Conservation (phyloP, 2,888 invertebrate species). For the Drosophila atroscutellata region DNA sequence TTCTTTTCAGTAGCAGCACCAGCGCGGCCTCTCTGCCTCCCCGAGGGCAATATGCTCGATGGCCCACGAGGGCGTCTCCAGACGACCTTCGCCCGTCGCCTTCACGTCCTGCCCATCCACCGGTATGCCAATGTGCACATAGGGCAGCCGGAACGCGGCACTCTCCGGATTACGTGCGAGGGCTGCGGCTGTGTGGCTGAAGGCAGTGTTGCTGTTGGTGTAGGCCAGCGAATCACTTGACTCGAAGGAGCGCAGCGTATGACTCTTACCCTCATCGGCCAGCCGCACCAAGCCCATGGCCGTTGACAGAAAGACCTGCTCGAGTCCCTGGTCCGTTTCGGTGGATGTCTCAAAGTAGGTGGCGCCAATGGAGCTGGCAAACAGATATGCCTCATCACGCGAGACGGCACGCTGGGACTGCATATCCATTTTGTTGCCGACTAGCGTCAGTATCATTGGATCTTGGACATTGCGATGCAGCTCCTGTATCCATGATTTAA, state of each 20-base stretch:
- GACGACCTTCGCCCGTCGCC: slow-evolving; percentile 88
- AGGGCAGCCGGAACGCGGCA: slow-evolving; percentile 81
- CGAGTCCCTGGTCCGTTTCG: slow-evolving; percentile 90
- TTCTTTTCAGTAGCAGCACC: slow-evolving; percentile 87
- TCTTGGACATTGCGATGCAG: slow-evolving; percentile 91
- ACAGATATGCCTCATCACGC: slow-evolving; percentile 89
- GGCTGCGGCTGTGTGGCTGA: slow-evolving; percentile 72
- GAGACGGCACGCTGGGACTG: slow-evolving; percentile 87
- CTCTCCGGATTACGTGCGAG: slow-evolving; percentile 57
- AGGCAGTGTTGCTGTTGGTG: slow-evolving; percentile 78
- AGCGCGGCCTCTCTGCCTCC: slow-evolving; percentile 86
- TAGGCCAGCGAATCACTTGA: slow-evolving; percentile 85
- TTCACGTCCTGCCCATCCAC: slow-evolving; percentile 87
- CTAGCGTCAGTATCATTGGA: slow-evolving; percentile 91
- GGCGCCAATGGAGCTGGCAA: slow-evolving; percentile 93
- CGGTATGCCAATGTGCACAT: slow-evolving; percentile 83
- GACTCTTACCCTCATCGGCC: slow-evolving; percentile 85
- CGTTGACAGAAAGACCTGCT: slow-evolving; percentile 89
- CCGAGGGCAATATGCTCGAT: slow-evolving; percentile 89
- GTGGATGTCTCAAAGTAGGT: slow-evolving; percentile 94
- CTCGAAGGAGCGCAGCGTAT: slow-evolving; percentile 88
- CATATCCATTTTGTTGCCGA: slow-evolving; percentile 95
- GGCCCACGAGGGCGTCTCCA: slow-evolving; percentile 88
- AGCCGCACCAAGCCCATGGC: slow-evolving; percentile 88
- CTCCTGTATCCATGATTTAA: slow-evolving; percentile 95